Conservation (phyloP, 2,797 vertebrate species). For the Somateria mollissima region DNA sequence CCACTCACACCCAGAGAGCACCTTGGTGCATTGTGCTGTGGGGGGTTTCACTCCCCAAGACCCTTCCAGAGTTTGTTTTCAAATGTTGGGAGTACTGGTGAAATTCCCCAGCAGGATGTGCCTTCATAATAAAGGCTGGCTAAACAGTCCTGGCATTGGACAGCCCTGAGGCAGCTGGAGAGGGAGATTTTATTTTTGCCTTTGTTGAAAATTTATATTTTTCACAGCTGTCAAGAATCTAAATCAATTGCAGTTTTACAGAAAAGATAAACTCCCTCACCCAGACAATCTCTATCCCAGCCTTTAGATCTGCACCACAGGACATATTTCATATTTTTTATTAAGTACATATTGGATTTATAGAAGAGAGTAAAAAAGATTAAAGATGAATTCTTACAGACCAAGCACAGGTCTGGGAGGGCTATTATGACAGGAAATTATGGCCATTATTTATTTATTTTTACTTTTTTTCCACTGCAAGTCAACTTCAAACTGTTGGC, state of each 20-base stretch:
- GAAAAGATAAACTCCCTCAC: slow-evolving; percentile 65
- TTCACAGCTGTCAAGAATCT: slow-evolving; percentile 70
- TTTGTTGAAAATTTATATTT: slow-evolving; percentile 70
- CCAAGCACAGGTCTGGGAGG: slow-evolving; percentile 55
- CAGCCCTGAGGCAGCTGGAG: slow-evolving; percentile 20
- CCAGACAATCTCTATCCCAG: slow-evolving; percentile 66
- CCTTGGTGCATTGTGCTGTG: not conserved
- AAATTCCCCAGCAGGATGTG: slow-evolving; percentile 25
- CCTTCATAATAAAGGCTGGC: slow-evolving; percentile 35
- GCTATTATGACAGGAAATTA: slow-evolving; percentile 70
- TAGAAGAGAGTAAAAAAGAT: slow-evolving; percentile 67
- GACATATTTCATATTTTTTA: slow-evolving; percentile 73
- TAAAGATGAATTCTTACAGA: slow-evolving; percentile 67
- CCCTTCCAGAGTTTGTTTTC: not conserved
- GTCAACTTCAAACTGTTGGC: slow-evolving; percentile 32
- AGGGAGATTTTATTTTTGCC: slow-evolving; percentile 53
- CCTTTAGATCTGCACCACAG: slow-evolving; percentile 69
- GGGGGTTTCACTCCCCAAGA: not conserved
- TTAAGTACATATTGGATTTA: slow-evolving; percentile 75
- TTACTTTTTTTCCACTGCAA: not conserved
- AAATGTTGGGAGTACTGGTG: not conserved
- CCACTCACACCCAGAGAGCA: not conserved
- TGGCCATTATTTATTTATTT: slow-evolving; percentile 56
- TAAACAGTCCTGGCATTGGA: slow-evolving; percentile 44
- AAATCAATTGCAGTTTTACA: slow-evolving; percentile 70